phyloP scores from a whole-genome alignment of 2,113 vertebrate genomes.

The Danio rerio region DNA sequence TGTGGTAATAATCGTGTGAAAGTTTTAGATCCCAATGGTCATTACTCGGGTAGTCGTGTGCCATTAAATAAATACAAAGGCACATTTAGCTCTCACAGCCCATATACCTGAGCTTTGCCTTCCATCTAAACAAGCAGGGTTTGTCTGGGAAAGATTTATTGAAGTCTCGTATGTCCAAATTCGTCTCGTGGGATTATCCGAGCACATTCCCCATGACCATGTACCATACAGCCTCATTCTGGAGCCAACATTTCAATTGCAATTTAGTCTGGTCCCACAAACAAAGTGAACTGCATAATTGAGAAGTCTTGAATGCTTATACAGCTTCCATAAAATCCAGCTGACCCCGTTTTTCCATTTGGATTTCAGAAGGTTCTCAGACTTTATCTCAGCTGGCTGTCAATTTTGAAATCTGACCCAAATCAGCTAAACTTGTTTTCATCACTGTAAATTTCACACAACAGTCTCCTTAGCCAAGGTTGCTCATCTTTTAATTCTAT shows the following conservation, averaged over 20 bases:
- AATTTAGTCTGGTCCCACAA: neutral
- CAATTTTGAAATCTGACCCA: neutral
- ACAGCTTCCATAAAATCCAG: neutral
- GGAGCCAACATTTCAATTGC: neutral
- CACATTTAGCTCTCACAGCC: neutral
- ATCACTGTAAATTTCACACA: no score
- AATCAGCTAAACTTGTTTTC: no score
- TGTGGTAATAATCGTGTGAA: neutral
- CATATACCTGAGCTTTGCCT: neutral
- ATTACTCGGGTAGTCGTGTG: neutral
- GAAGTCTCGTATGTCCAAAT: neutral
- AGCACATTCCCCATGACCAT: slow-evolving; percentile 1
- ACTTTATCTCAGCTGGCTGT: neutral
- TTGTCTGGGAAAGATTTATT: neutral
- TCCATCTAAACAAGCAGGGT: neutral
- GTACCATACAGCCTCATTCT: neutral
- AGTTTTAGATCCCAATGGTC: neutral
- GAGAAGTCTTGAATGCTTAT: neutral
- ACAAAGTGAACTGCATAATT: neutral
- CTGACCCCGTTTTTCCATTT: neutral
- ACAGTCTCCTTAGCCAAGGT: no score
- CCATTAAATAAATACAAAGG: neutral
- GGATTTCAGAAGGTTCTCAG: slow-evolving; percentile 4
- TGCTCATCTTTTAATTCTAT: no score
- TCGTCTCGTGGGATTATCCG: neutral